Percentiles rank a stretch among this genome's conserved stretches.
phyloP scores from a whole-genome alignment of 2,113 vertebrate genomes.

The Aythya baeri region DNA sequence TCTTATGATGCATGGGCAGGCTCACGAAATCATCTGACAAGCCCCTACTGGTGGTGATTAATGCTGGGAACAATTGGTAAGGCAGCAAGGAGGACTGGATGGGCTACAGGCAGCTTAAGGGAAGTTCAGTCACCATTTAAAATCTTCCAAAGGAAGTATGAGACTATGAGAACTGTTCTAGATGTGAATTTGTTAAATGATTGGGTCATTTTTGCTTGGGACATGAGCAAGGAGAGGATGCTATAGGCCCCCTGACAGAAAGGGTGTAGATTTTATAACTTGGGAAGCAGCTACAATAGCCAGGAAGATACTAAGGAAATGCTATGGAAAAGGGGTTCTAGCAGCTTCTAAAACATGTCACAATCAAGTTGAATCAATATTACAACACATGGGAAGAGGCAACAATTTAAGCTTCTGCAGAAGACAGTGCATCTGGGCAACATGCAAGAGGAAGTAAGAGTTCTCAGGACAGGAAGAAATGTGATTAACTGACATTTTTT shows the following conservation, averaged over 20 bases:
- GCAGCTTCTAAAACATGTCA: not conserved
- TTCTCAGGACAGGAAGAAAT: not conserved
- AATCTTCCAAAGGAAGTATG: not conserved
- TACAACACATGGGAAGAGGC: not conserved
- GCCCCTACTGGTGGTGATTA: rapidly evolving
- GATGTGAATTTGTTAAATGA: not conserved
- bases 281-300: not conserved
- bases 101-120: not conserved
- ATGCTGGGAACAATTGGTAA: not conserved
- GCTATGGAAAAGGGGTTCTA: not conserved
- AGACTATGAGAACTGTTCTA: not conserved
- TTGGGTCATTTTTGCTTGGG: not conserved
- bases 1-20: not conserved
- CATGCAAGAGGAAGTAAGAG: not conserved
- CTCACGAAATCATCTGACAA: not conserved
- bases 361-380: not conserved
- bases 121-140: not conserved
- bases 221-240: not conserved
- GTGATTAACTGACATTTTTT: not conserved
- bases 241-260: not conserved
- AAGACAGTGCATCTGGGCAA: not conserved
- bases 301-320: not conserved
- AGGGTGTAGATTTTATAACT: not conserved
- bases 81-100: not conserved
- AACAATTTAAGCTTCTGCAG: not conserved